Evolutionary conservation across 1,140 invertebrate species (phyloP), one percentile per base, ranked within the genome.

Genomic region (Dreissena polymorpha): DNA sequence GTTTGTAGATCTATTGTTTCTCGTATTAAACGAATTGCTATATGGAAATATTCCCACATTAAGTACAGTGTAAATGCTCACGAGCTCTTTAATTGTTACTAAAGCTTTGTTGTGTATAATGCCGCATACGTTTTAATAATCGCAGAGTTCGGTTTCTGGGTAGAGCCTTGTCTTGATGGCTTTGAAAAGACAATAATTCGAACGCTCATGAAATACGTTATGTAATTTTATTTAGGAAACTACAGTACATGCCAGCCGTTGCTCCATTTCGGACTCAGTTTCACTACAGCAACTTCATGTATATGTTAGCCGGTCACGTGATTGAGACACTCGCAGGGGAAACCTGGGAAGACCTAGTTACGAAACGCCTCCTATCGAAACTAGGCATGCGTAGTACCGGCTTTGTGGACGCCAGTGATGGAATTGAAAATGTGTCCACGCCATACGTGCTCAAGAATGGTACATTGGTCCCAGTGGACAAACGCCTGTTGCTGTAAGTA

Each of bases 201-300:
- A 39, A 39, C 39, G 39, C 39, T 39, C 39, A 5, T 39, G 8
- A 39, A 39, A 39, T 39, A 39, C 39, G 29, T 39, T 73, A 23
- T 73, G n/a, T 73, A 50, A 16, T 85, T 88, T 14, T 87, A 91
- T 88, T 14, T 87, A 91, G 90, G 68, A 78, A 85, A 27, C 74
- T 92, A 0, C 88, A 82, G 14, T 89, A 86, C 74, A 75, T 90
- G 60, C 84, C 88, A 10, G 83, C 87, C 16, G 51, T 60, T 0
- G 70, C 72, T n/a, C 83, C 86, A 5, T 88, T 92, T 64, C 72
- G 91, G n/a, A 86, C 87, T 8, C 84, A 87, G 23, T 89, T 89
- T 64, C 60, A 89, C 21, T 91, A 91, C 86, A 92, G 89, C 85
- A 92, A 92, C 83, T 89, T 90, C 86, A 89, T 92, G 88, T 92